Percentiles rank a stretch among this genome's conserved stretches.
These are phyloP conservation scores for Hypercompe scribonia DNA, from an alignment of 2,888 invertebrate species.

Conservation along the genomic window DNA sequence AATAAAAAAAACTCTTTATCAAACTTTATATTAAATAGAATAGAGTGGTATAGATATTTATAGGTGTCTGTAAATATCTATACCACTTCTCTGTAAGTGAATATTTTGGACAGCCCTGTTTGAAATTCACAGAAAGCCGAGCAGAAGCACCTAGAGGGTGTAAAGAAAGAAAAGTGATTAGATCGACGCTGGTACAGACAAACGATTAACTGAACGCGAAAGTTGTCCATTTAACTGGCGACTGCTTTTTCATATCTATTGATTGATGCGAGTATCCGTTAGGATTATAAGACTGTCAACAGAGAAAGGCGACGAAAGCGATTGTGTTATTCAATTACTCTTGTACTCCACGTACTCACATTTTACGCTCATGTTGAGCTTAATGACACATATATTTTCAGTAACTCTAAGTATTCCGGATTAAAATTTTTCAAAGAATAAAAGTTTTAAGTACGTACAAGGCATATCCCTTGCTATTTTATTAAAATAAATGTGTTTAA, in stretches of 20 bases:
- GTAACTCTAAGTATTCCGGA: neutral
- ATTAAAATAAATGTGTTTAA: neutral
- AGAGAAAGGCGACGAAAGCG: conserved; percentile 80
- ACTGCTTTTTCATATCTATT: conserved; percentile 72
- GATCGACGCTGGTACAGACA: conserved; percentile 31
- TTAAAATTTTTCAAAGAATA: neutral
- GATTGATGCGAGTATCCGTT: conserved; percentile 68
- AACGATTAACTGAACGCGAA: conserved; percentile 71
- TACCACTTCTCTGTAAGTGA: neutral
- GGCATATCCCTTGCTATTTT: neutral
- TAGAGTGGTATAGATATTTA: too few relatives aligned
- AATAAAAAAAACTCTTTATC: too few relatives aligned
- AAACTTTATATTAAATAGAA: too few relatives aligned
- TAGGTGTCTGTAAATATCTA: neutral
- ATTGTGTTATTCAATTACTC: conserved; percentile 60
- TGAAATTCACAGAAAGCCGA: conserved; percentile 44
- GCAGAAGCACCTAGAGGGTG: conserved; percentile 52
- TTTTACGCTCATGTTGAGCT: neutral
- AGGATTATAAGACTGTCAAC: conserved; percentile 57
- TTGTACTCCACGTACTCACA: neutral
- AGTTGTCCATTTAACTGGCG: conserved; percentile 67
- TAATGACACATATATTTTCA: too few relatives aligned
- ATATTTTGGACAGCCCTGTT: conserved; percentile 15
- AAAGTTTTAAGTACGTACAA: neutral
- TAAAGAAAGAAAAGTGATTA: conserved; percentile 40